A percentile compares a stretch with the other conserved stretches of the same genome.
These are phyloP conservation scores for Zelostemma sp. DNA, from an alignment of 1,140 invertebrate species.

Conservation along the genomic window DNA sequence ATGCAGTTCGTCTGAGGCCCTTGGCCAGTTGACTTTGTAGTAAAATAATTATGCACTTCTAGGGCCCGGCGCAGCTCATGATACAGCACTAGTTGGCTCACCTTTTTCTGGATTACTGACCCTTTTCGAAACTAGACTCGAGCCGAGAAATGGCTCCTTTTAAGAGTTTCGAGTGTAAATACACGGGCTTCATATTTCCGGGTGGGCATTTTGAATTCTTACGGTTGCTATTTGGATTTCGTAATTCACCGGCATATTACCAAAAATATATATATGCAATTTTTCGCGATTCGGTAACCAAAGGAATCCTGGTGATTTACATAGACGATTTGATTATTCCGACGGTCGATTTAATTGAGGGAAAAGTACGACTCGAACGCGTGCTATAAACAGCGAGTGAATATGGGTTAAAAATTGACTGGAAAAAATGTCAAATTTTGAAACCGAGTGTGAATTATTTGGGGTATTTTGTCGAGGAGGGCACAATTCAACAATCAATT, in stretches of 20 bases:
- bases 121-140: too few species aligned
- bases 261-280: slow-evolving; percentile 9
- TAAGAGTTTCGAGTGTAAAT: slow-evolving; percentile 22
- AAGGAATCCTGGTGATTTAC: slow-evolving; percentile 4
- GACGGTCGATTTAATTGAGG: background rate
- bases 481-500: slow-evolving; percentile 41
- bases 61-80: too few species aligned
- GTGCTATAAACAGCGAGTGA: slow-evolving; percentile 8
- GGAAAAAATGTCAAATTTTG: slow-evolving; percentile 61
- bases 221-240: slow-evolving; percentile 11
- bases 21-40: too few species aligned
- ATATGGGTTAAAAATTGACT: slow-evolving; percentile 42
- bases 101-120: too few species aligned
- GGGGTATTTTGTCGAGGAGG: slow-evolving; percentile 49
- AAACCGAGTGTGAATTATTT: slow-evolving; percentile 52
- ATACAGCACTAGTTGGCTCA: too few species aligned
- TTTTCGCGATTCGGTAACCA: slow-evolving; percentile 3
- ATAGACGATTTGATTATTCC: slow-evolving; percentile 16
- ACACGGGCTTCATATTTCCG: slow-evolving; percentile 40
- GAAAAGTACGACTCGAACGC: background rate
- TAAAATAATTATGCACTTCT: too few species aligned
- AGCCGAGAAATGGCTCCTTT: too few species aligned
- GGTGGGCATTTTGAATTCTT: slow-evolving; percentile 26
- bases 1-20: too few species aligned
- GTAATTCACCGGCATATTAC: slow-evolving; percentile 21